A percentile compares a stretch with the other conserved stretches of the same genome.
Evolutionary conservation across 2,113 vertebrate genomes (phyloP).

Genomic region (Semnopithecus entellus): DNA sequence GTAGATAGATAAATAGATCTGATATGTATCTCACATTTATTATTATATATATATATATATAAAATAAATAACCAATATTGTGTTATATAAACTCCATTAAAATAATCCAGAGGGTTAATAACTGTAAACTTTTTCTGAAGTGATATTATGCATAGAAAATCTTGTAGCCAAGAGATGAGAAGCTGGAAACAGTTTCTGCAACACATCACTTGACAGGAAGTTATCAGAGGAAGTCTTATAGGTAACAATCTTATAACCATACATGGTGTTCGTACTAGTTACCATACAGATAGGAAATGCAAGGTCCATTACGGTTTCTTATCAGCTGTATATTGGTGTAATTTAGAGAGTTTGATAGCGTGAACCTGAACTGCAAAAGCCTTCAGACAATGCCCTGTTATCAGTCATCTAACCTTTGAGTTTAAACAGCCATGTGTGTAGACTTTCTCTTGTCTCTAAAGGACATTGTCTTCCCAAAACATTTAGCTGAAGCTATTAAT

Average conservation of each 20-base stretch:
- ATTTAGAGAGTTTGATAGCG: slow-evolving; percentile 93
- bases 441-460: slow-evolving; percentile 78
- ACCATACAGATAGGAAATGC: slow-evolving; percentile 89
- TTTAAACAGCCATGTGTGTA: slow-evolving; percentile 81
- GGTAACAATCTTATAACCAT: slow-evolving; percentile 89
- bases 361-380: slow-evolving; percentile 87
- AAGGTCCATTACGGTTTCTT: slow-evolving; percentile 94
- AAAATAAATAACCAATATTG: not conserved
- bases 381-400: slow-evolving; percentile 90
- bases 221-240: slow-evolving; percentile 92
- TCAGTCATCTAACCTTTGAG: slow-evolving; percentile 92
- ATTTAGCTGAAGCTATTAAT: not conserved
- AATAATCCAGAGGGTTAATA: not conserved
- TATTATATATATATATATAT: not conserved
- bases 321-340: slow-evolving; percentile 92
- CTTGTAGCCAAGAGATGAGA: slow-evolving; percentile 74
- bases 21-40: not conserved
- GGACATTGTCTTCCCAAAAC: slow-evolving; percentile 50
- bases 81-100: not conserved
- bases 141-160: slow-evolving; percentile 60
- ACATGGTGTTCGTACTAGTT: slow-evolving; percentile 86
- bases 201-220: slow-evolving; percentile 94
- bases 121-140: not conserved
- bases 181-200: slow-evolving; percentile 84
- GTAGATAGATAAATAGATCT: not conserved